A percentile compares a stretch with the other conserved stretches of the same genome.
phyloP scores from a whole-genome alignment of 2,113 vertebrate genomes.

The Plestiodon gilberti region DNA sequence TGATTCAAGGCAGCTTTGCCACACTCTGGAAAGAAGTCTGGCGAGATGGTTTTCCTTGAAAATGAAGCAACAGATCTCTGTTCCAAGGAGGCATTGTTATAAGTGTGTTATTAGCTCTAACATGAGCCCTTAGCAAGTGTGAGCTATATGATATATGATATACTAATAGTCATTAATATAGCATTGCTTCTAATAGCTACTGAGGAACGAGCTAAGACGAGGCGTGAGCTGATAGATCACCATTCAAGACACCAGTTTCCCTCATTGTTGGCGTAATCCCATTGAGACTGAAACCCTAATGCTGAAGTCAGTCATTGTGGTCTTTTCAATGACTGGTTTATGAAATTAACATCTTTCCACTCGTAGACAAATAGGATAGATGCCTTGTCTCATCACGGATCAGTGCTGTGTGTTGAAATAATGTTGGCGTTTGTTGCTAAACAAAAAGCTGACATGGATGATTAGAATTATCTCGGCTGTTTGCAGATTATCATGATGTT shows the following conservation, averaged over 20 bases:
- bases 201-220: neutral
- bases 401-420: slow-evolving; percentile 1
- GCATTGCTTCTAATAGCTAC: neutral
- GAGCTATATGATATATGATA: neutral
- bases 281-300: neutral
- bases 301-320: neutral
- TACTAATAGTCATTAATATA: neutral
- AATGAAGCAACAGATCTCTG: neutral
- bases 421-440: neutral
- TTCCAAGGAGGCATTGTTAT: neutral
- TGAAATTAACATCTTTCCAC: neutral
- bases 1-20: neutral
- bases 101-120: neutral
- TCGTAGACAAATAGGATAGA: neutral
- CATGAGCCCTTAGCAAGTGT: neutral
- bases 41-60: neutral
- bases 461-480: neutral
- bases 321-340: neutral
- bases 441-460: neutral
- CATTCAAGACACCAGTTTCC: neutral
- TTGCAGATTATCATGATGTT: neutral
- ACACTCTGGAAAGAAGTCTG: neutral
- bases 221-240: neutral
- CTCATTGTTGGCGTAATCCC: neutral
- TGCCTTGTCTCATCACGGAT: neutral